phyloP scores from a whole-genome alignment of 2,113 vertebrate genomes.

The Aythya baeri region DNA sequence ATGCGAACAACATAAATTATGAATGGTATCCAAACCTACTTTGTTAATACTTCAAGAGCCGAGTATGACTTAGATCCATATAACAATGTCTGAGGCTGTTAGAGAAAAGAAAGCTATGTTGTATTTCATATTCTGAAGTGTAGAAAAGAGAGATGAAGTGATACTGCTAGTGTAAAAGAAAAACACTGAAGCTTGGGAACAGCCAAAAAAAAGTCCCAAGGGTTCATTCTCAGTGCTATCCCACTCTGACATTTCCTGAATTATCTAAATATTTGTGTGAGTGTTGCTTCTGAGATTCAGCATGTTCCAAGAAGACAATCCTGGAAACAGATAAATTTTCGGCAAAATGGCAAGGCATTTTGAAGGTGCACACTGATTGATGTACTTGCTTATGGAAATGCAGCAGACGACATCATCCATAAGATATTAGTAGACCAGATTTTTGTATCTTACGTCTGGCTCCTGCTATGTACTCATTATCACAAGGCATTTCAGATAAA shows the following conservation, averaged over 20 bases:
- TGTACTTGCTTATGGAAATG: neutral
- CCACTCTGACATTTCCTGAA: constrained; percentile 37
- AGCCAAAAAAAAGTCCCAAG: neutral
- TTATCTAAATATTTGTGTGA: constrained; percentile 57
- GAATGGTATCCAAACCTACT: neutral
- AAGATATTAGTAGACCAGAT: neutral
- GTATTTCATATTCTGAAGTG: neutral
- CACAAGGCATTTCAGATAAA: neutral
- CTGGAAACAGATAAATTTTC: neutral
- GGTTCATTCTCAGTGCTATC: constrained; percentile 5
- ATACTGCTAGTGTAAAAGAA: neutral
- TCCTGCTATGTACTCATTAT: neutral
- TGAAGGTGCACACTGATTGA: neutral
- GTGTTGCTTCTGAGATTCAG: constrained; percentile 36
- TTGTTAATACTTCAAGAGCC: constrained; percentile 23
- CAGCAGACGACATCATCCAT: neutral
- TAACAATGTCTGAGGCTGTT: neutral
- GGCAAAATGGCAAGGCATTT: neutral
- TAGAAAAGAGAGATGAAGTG: constrained; percentile 28
- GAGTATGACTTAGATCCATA: neutral
- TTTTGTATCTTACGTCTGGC: neutral
- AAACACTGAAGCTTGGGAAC: neutral
- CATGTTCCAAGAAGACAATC: neutral
- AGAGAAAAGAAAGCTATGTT: neutral
- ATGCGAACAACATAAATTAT: constrained; percentile 33